Percentiles rank a stretch among this genome's conserved stretches.
Conservation (phyloP, 37 sponge, comb jelly and placozoan species). For the Amphimedon queenslandica region DNA sequence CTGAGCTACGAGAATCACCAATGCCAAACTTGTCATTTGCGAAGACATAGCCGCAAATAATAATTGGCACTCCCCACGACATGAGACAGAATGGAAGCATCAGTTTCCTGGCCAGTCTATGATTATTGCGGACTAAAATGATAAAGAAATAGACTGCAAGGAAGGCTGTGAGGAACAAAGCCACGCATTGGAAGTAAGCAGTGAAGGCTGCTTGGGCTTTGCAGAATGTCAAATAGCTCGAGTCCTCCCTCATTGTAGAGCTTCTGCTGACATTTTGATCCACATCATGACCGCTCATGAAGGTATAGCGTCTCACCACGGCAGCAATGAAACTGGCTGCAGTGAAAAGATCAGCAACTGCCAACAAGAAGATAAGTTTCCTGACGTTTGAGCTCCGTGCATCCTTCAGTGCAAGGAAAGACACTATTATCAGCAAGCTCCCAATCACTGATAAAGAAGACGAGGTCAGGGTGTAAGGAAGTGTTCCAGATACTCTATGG, state of each 20-base stretch:
- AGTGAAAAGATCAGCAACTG: slow-evolving; percentile 26
- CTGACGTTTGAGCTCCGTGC: slow-evolving; percentile 6
- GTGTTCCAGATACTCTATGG: too few species aligned
- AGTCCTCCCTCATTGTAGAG: neutral
- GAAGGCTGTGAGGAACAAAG: slow-evolving; percentile 54
- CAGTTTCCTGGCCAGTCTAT: slow-evolving; percentile 14
- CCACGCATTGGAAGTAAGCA: slow-evolving; percentile 28
- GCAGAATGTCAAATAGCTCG: slow-evolving; percentile 8
- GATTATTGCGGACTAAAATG: slow-evolving; percentile 25
- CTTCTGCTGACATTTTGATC: neutral
- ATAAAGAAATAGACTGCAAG: slow-evolving; percentile 62
- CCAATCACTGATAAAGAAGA: slow-evolving; percentile 16
- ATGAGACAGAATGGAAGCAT: slow-evolving; percentile 38
- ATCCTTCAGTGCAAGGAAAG: slow-evolving; percentile 16
- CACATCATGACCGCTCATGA: neutral
- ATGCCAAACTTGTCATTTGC: slow-evolving; percentile 23
- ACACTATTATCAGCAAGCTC: slow-evolving; percentile 12
- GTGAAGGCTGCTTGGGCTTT: slow-evolving; percentile 49
- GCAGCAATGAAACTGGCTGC: slow-evolving; percentile 3
- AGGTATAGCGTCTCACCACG: neutral
- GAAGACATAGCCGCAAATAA: slow-evolving; percentile 28
- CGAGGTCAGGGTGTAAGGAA: slow-evolving; percentile 23
- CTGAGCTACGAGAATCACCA: slow-evolving; percentile 17
- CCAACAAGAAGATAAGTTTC: slow-evolving; percentile 14
- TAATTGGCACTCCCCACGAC: slow-evolving; percentile 48